phyloP scores from a whole-genome alignment of 2,113 vertebrate species.

The Spermophilus dauricus region DNA sequence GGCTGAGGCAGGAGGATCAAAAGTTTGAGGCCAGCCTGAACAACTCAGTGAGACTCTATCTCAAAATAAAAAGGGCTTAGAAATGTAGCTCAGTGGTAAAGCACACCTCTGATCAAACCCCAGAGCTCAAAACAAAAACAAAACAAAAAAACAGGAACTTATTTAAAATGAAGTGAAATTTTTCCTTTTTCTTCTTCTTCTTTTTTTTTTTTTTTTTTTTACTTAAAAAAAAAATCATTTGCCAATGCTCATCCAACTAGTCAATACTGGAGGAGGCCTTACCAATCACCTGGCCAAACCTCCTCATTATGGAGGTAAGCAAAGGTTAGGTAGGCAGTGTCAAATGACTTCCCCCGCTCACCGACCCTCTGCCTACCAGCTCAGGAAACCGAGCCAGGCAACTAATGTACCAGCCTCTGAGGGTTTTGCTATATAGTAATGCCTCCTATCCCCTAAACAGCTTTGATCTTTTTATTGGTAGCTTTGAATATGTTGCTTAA shows the following conservation, averaged over 20 bases:
- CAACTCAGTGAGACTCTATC: not conserved
- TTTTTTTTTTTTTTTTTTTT: too few relatives aligned
- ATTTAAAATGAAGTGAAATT: not conserved
- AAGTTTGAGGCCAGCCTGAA: not conserved
- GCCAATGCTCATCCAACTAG: not conserved
- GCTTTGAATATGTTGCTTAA: not conserved
- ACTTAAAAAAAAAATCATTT: too few relatives aligned
- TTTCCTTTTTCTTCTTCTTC: too few relatives aligned
- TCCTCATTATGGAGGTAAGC: not conserved
- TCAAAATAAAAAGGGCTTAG: not conserved
- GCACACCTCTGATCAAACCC: not conserved
- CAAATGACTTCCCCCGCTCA: not conserved
- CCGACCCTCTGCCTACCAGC: not conserved
- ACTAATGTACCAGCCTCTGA: not conserved
- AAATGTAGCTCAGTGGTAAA: not conserved
- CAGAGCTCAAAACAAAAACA: not conserved
- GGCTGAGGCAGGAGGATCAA: too few relatives aligned
- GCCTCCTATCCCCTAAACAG: not conserved
- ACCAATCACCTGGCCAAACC: not conserved
- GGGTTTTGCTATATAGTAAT: not conserved
- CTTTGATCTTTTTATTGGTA: not conserved
- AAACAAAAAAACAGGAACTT: not conserved
- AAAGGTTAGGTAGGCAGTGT: not conserved
- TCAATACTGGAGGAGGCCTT: not conserved
- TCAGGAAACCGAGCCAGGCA: not conserved